phyloP scores from a whole-genome alignment of 2,797 vertebrate species.

The Spinus pinus region DNA sequence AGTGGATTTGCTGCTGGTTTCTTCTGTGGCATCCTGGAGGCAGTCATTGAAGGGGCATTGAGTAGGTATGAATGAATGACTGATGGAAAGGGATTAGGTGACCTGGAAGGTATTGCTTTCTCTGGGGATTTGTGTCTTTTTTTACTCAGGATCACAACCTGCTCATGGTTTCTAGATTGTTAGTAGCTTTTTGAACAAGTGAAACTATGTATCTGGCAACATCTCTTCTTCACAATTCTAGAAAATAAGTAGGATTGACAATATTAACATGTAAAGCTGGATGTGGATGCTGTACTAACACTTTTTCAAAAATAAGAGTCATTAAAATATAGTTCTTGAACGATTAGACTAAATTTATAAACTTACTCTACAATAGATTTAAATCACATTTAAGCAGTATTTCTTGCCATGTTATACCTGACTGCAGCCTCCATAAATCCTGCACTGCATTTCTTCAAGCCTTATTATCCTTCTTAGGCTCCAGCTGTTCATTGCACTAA shows the following conservation, averaged over 20 bases:
- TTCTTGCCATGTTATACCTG: constrained; percentile 23
- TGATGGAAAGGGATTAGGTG: background rate
- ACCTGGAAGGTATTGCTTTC: background rate
- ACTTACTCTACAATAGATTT: background rate
- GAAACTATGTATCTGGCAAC: background rate
- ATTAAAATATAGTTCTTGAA: background rate
- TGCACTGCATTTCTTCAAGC: background rate
- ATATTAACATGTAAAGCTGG: background rate
- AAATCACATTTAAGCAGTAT: constrained; percentile 17
- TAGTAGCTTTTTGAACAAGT: background rate
- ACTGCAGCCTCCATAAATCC: constrained; percentile 24
- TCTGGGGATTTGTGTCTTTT: background rate
- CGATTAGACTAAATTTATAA: background rate
- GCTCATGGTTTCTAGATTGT: background rate
- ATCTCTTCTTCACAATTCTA: background rate
- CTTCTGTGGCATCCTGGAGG: background rate
- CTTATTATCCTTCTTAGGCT: constrained; percentile 23
- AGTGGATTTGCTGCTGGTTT: background rate
- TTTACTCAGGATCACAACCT: background rate
- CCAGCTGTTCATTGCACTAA: constrained; percentile 19
- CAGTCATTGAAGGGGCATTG: background rate
- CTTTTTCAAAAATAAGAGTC: background rate
- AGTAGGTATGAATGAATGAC: background rate
- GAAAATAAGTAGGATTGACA: background rate
- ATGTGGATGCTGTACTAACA: background rate